These are phyloP conservation scores for Rhynchonema sp. DNA, from an alignment of 2,888 invertebrate species.

Conservation along the genomic window DNA sequence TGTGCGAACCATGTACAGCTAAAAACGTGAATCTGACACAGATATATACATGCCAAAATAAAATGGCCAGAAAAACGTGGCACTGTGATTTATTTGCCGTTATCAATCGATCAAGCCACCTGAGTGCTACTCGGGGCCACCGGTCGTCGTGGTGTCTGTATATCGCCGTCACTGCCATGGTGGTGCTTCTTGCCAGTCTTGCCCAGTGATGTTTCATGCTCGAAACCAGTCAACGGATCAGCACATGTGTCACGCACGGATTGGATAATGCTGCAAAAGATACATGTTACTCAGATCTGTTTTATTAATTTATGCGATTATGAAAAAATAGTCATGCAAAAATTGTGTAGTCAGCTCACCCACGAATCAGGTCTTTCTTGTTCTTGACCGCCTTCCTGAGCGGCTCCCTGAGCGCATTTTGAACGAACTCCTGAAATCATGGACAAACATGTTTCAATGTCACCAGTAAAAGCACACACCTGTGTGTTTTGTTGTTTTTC, in stretches of 20 bases:
- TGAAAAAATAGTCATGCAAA: not conserved
- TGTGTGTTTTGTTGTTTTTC: conserved; percentile 30
- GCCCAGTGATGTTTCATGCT: conserved; percentile 63
- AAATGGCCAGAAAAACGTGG: too few relatives aligned
- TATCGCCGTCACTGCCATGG: conserved; percentile 49
- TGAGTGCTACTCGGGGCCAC: conserved; percentile 50
- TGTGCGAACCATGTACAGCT: conserved; percentile 95
- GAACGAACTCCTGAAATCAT: too few relatives aligned
- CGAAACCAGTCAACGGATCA: conserved; percentile 79
- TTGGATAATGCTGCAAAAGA: conserved; percentile 60
- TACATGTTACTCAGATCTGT: not conserved
- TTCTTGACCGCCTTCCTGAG: conserved; percentile 88
- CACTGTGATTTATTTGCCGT: too few relatives aligned
- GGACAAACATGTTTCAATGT: too few relatives aligned
- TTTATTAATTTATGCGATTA: not conserved
- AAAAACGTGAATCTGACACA: conserved; percentile 30
- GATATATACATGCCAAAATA: too few relatives aligned
- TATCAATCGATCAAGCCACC: conserved; percentile 12
- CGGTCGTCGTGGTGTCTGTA: conserved; percentile 72
- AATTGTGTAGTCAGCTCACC: conserved; percentile 13
- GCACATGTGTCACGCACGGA: conserved; percentile 92
- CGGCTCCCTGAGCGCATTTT: conserved; percentile 66
- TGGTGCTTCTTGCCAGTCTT: conserved; percentile 78
- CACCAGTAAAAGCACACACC: too few relatives aligned
- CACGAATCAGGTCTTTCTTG: conserved; percentile 69